Evolutionary conservation across 2,113 vertebrate species (phyloP).

Genomic region (human (Homo sapiens)): GRCh38 chr7:123095501-123096000

Average conservation of each 20-base stretch:
- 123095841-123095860: background rate
- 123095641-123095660: background rate
- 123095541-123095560: background rate
- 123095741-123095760: constrained; percentile 28
- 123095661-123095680: background rate
- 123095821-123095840: background rate
- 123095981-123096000: constrained; percentile 51
- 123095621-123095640: background rate
- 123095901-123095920: constrained; percentile 31
- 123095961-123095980: constrained; percentile 56
- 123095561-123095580: background rate
- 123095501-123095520: background rate
- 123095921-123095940: constrained; percentile 53
- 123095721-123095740: background rate
- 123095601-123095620: background rate
- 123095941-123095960: constrained; percentile 56
- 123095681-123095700: background rate
- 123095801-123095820: background rate
- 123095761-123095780: background rate
- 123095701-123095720: background rate
- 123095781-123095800: constrained; percentile 4
- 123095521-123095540: background rate
- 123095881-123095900: constrained; percentile 43
- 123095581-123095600: background rate
- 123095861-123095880: constrained; percentile 8